Conservation (phyloP, 2,113 vertebrate genomes). For the Callospermophilus lateralis region DNA sequence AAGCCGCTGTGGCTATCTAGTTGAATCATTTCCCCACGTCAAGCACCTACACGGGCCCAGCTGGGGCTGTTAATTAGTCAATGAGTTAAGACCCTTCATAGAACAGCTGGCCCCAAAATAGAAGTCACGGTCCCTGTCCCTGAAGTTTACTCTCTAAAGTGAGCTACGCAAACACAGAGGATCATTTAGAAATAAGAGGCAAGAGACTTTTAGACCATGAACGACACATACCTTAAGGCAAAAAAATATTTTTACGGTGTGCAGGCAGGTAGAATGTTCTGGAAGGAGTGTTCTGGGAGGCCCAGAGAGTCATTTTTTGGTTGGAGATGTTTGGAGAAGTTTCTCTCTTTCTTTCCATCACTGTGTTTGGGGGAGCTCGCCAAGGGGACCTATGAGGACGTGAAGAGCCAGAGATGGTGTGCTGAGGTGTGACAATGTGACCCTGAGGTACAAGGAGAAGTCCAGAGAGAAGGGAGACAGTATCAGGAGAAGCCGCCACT, state of each 20-base stretch:
- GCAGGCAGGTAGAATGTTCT: background rate
- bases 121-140: background rate
- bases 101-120: background rate
- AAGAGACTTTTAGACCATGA: background rate
- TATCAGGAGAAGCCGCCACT: no score
- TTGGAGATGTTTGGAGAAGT: background rate
- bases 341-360: background rate
- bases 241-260: background rate
- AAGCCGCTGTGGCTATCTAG: background rate
- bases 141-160: background rate
- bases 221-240: background rate
- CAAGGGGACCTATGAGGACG: background rate
- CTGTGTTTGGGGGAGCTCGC: background rate
- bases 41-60: background rate
- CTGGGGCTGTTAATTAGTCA: background rate
- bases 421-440: background rate
- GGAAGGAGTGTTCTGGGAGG: background rate
- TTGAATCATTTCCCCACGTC: fast-evolving
- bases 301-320: background rate
- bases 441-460: background rate
- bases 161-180: background rate
- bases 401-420: background rate
- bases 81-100: background rate
- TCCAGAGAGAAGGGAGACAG: background rate
- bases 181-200: background rate